phyloP scores from a whole-genome alignment of 2,888 invertebrate species.

The Pediacus dermestoides region DNA sequence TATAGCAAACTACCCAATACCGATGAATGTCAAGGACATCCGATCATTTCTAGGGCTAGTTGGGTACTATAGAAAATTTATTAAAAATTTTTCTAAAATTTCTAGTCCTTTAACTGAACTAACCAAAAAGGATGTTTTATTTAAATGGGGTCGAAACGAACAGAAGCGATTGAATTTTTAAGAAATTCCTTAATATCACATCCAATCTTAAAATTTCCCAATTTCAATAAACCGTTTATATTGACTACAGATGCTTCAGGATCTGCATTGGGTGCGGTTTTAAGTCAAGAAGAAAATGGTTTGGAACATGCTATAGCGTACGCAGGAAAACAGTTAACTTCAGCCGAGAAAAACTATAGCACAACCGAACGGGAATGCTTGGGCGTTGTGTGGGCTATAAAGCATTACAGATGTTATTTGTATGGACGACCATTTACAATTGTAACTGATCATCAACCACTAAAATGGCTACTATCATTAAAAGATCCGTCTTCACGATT shows the following conservation, averaged over 20 bases:
- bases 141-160: conserved; percentile 12
- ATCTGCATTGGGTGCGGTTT: conserved; percentile 27
- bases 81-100: no score
- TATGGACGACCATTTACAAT: conserved; percentile 20
- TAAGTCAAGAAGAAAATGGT: conserved; percentile 24
- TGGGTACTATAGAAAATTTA: conserved; percentile 20
- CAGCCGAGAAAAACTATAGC: conserved; percentile 21
- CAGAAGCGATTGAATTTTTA: conserved; percentile 16
- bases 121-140: conserved; percentile 15
- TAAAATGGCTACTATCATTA: conserved; percentile 12
- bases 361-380: conserved; percentile 22
- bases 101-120: conserved; percentile 16
- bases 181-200: conserved; percentile 15
- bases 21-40: conserved; percentile 15
- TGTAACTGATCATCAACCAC: conserved; percentile 9
- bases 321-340: conserved; percentile 19
- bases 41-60: conserved; percentile 27
- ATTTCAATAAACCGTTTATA: conserved; percentile 21
- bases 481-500: conserved; percentile 9
- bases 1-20: no score
- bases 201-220: conserved; percentile 26
- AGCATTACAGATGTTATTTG: conserved; percentile 21
- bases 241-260: no score
- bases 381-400: conserved; percentile 22
- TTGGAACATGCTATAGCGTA: conserved; percentile 21